Base-by-base conservation (phyloP, 30 jellyfish, hydroid and myxozoan species). In the Hydractinia echinata region DNA sequence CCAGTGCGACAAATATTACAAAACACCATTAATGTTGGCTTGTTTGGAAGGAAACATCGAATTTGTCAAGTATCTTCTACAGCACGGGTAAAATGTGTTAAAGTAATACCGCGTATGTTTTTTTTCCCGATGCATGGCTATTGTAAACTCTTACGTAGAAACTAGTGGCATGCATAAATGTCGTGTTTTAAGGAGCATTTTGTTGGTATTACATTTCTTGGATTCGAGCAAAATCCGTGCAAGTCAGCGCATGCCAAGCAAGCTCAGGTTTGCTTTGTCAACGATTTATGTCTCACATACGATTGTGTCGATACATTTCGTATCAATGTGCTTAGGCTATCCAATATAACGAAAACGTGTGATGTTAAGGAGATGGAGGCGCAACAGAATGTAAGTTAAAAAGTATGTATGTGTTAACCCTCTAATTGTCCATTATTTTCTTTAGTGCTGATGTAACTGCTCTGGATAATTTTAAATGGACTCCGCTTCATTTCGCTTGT, bases 371-470 rank as follows among this genome's bases (percentile, higher is more conserved):
- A 30, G 2, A 30, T 30, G 44, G 2, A 30, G 44, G 44, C 44
- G 44, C 44, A 0, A 30, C 44, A 30, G 44, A 30, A 30, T 30
- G 2, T 30, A 30, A 30, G 44, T 30, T 2, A 30, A 30, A 30
- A 30, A 30, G 44, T 30, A 30, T n/a, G n/a, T n/a, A n/a, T n/a
- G n/a, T n/a, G n/a, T n/a, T n/a, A n/a, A n/a, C n/a, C n/a, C n/a
- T 30, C 44, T 30, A 30, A 30, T 0, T 30, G 44, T 2, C 44
- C 44, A 15, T n/a, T 16, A 8, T 18, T 72, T 62, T n/a, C 66
- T 18, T n/a, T 72, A 92, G 98, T 13, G 98, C 98, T 67, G 92
- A 92, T 76, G 89, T 92, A 30, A 86, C 86, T 81, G 98, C 95
- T 30, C 61, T 44, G 69, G 98, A 92, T 79, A 87, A 87, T 61